phyloP scores from a whole-genome alignment of 2,797 vertebrate species.

The Channa striata region DNA sequence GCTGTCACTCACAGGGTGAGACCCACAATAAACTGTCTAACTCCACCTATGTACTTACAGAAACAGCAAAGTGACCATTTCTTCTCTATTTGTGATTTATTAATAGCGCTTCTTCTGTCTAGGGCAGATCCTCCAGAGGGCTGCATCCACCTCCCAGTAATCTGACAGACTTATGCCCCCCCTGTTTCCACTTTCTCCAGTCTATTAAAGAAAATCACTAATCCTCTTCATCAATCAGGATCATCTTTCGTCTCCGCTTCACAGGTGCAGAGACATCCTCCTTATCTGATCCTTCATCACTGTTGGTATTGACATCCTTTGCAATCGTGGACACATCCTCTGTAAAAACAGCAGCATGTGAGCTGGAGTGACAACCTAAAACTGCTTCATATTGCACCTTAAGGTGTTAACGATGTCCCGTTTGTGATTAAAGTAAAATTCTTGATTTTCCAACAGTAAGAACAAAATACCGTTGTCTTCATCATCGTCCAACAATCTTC shows the following conservation, averaged over 20 bases:
- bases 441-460: background rate
- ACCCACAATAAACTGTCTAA: background rate
- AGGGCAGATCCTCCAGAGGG: slow-evolving; percentile 32
- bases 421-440: background rate
- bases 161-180: slow-evolving; percentile 12
- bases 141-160: slow-evolving; percentile 14
- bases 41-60: background rate
- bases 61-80: background rate
- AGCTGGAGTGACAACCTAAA: slow-evolving; percentile 2
- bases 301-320: slow-evolving; percentile 40
- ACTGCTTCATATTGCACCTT: background rate
- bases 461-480: slow-evolving; percentile 62
- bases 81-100: slow-evolving; percentile 22
- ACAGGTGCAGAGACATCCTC: slow-evolving; percentile 72
- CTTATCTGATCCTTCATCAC: slow-evolving; percentile 45
- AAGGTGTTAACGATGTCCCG: background rate
- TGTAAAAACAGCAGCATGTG: slow-evolving; percentile 42
- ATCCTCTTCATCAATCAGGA: slow-evolving; percentile 84
- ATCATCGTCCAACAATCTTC: slow-evolving; percentile 83
- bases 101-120: slow-evolving; percentile 29
- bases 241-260: slow-evolving; percentile 77
- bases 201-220: slow-evolving; percentile 60
- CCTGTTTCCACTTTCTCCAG: slow-evolving; percentile 27
- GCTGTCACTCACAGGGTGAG: background rate
- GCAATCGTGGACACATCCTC: slow-evolving; percentile 40